Base-by-base conservation (phyloP, 2,113 vertebrate genomes). In the Cacatua alba region DNA sequence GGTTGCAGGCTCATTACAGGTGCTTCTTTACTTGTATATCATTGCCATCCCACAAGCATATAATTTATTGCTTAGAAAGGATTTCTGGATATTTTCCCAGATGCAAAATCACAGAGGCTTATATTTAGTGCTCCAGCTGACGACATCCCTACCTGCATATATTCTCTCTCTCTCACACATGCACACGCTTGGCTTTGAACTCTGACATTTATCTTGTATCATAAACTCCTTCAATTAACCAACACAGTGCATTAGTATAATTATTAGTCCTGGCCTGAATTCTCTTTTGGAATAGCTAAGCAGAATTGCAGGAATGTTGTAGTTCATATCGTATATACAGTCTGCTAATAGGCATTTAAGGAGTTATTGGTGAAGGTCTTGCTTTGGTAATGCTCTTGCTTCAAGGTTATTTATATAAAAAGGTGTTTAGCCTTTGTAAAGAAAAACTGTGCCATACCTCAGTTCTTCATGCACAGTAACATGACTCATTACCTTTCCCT, bases 51-150 rank as follows among this genome's bases (percentile, higher is more conserved):
- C 53, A 85, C 62, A 94, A 74, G 43, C 81, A 59, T 89, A 13
- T 90, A 82, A 92, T 82, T 86, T 91, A 95, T 91, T 89, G 67
- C 81, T 94, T 93, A 93, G 81, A 93, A 87, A 94, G 83, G 74
- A 86, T 89, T 97, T 96, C 78, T 94, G 95, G 95, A 91, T 95
- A 65, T 91, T 93, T 95, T 94, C 86, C 94, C 87, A 91, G 93
- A 69, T 85, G 71, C 91, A 86, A 95, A 95, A 91, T 88, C 65
- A 81, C 39, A 83, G 67, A 92, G 43, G 41, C 65, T 65, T 95
- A 41, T 94, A 86, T 71, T 90, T 74, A 94, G 63, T 75, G 72
- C 63, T 90, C 19, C 46, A 68, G 60, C 63, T 90, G 90, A 90
- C 0, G 1, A 69, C 84, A 96, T 4, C 46, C 55, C 64, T 93